Conservation (phyloP, 2,888 invertebrate genomes). For the Dastarcus helophoroides region DNA sequence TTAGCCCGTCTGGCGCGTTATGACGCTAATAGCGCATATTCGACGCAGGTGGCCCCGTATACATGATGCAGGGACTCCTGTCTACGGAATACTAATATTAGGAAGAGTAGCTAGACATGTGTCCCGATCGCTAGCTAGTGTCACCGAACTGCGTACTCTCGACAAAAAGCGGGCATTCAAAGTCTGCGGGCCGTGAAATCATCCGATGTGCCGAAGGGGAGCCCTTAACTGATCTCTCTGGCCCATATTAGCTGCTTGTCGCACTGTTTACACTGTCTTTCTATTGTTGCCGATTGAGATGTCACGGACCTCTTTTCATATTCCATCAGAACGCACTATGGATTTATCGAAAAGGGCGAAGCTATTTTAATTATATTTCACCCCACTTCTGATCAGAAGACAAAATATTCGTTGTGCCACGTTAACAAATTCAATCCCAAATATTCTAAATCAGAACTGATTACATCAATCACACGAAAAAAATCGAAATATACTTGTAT, state of each 20-base stretch:
- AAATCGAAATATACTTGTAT: too few relatives aligned
- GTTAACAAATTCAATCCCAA: too few relatives aligned
- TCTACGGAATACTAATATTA: slow-evolving; percentile 29
- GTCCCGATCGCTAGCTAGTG: too few relatives aligned
- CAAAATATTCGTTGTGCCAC: too few relatives aligned
- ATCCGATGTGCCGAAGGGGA: slow-evolving; percentile 9
- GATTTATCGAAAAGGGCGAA: too few relatives aligned
- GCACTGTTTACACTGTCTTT: slow-evolving; percentile 38
- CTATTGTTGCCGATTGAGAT: slow-evolving; percentile 31
- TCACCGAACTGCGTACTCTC: slow-evolving; percentile 10
- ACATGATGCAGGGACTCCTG: slow-evolving; percentile 10
- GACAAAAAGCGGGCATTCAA: slow-evolving; percentile 25
- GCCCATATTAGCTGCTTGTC: slow-evolving; percentile 38
- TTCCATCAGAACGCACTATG: slow-evolving; percentile 10
- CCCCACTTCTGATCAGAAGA: too few relatives aligned
- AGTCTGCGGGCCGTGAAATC: slow-evolving; percentile 28
- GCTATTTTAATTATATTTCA: too few relatives aligned
- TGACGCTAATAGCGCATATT: slow-evolving; percentile 26
- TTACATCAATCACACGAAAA: too few relatives aligned
- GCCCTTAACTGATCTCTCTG: slow-evolving; percentile 20
- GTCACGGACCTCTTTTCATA: slow-evolving; percentile 22
- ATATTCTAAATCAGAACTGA: too few relatives aligned
- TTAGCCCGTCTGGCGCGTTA: slow-evolving; percentile 28
- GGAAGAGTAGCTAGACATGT: slow-evolving; percentile 15
- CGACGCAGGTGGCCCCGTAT: slow-evolving; percentile 35